Percentiles rank a stretch among this genome's conserved stretches.
Evolutionary conservation across 1,140 invertebrate species (phyloP).

Genomic region (Orchestia grillus): DNA sequence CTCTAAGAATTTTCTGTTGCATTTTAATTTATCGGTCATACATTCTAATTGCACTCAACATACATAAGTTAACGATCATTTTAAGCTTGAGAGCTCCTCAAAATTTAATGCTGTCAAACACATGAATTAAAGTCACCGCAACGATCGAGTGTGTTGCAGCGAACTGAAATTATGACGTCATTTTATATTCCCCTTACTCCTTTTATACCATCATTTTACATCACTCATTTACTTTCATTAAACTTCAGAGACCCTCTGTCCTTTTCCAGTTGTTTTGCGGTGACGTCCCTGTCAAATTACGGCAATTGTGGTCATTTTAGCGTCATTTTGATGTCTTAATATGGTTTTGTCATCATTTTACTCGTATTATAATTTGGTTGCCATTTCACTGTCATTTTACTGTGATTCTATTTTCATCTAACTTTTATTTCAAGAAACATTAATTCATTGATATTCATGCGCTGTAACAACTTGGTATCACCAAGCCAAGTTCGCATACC

Average conservation of each 20-base stretch:
- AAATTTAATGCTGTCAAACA: background rate
- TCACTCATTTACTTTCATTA: background rate
- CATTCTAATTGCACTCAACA: background rate
- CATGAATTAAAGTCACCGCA: background rate
- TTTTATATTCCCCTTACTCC: background rate
- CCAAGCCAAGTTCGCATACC: background rate
- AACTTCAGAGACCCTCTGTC: background rate
- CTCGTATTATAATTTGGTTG: background rate
- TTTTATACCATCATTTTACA: background rate
- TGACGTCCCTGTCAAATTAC: background rate
- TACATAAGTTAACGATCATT: background rate
- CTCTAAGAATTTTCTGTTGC: background rate
- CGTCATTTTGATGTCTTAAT: background rate
- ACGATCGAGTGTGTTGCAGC: background rate
- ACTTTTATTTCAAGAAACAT: background rate
- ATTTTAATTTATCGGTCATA: background rate
- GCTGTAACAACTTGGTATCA: background rate
- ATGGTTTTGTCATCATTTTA: background rate
- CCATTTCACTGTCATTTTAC: background rate
- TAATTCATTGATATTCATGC: background rate
- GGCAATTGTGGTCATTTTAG: background rate
- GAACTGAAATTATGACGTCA: background rate
- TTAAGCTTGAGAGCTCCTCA: background rate
- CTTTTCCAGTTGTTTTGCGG: background rate
- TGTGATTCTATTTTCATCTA: background rate